These are phyloP conservation scores for Pangasius macronema DNA, from an alignment of 2,797 vertebrate genomes.

Conservation along the genomic window DNA sequence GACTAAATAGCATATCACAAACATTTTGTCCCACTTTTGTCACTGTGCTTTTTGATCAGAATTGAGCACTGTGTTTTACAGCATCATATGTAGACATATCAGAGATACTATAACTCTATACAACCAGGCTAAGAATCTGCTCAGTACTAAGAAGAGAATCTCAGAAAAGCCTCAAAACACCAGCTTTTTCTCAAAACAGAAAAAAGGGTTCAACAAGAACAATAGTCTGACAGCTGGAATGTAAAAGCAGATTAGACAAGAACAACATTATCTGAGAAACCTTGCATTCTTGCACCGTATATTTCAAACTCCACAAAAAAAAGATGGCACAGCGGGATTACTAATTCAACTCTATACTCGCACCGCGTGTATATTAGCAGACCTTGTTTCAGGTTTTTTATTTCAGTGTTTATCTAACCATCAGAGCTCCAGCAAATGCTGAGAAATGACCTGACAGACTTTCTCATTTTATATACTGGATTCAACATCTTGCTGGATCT, in stretches of 20 bases:
- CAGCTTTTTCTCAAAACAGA: conserved; percentile 1
- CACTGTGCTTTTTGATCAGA: neutral
- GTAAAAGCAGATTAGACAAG: neutral
- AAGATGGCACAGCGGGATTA: neutral
- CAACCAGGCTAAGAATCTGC: neutral
- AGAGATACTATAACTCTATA: neutral
- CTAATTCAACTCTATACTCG: neutral
- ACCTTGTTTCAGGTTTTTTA: neutral
- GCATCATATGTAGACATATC: neutral
- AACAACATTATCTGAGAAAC: conserved; percentile 14
- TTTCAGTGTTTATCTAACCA: neutral
- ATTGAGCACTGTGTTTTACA: neutral
- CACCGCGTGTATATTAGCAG: neutral
- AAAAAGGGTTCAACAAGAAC: neutral
- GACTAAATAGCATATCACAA: neutral
- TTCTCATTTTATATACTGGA: neutral
- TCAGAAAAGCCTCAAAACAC: neutral
- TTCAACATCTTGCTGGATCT: neutral
- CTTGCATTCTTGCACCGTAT: conserved; percentile 9
- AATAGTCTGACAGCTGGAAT: neutral
- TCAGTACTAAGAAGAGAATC: neutral
- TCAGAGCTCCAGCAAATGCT: neutral
- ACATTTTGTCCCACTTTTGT: neutral
- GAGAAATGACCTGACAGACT: neutral
- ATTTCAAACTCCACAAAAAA: neutral